Conservation (phyloP, 2,797 vertebrate genomes). For the Scyliorhinus canicula region DNA sequence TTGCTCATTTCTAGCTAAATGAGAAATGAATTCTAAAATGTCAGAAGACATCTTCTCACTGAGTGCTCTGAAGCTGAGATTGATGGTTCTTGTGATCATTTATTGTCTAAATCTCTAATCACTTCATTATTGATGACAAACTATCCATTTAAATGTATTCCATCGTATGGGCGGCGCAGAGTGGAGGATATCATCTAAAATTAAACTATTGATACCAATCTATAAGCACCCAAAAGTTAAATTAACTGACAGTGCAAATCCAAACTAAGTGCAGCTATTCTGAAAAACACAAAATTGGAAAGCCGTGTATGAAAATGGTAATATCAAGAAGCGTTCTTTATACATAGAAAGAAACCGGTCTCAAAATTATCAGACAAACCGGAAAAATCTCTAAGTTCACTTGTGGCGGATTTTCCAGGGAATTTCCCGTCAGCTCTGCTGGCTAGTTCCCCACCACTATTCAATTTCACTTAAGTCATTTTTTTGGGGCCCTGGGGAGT, state of each 20-base stretch:
- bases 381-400: too few relatives aligned
- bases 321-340: not conserved
- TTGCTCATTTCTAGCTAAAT: not conserved
- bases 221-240: not conserved
- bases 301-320: not conserved
- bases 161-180: not conserved
- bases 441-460: too few relatives aligned
- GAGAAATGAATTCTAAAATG: not conserved
- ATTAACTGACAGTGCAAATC: not conserved
- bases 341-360: not conserved
- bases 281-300: not conserved
- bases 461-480: too few relatives aligned
- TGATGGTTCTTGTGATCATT: not conserved
- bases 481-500: too few relatives aligned
- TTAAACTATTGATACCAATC: not conserved
- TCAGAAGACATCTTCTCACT: not conserved
- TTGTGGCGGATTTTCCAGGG: too few relatives aligned
- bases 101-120: not conserved
- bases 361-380: not conserved
- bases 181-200: not conserved
- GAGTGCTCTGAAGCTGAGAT: not conserved
- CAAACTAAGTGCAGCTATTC: not conserved
- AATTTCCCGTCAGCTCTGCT: too few relatives aligned
- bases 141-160: not conserved
- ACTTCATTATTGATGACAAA: not conserved